Evolutionary conservation across 2,113 vertebrate species (phyloP).

Genomic region (Odontesthes bonariensis): DNA sequence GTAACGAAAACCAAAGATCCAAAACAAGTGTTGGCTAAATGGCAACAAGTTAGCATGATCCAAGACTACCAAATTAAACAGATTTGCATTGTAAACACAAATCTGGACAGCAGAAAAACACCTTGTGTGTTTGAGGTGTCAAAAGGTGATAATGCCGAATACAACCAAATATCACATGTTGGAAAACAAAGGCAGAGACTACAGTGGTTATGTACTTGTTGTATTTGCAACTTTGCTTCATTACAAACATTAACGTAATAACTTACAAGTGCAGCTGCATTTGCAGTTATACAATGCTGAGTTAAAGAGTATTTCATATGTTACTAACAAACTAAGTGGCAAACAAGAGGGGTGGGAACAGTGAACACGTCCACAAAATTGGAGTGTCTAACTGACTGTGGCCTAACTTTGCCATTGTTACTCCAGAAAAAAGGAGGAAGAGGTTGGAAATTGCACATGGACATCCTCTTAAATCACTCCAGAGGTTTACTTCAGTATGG

Average conservation of each 20-base stretch:
- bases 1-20: not conserved
- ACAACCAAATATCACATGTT: not conserved
- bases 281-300: constrained; percentile 21
- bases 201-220: not conserved
- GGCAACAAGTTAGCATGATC: not conserved
- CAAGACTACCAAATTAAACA: not conserved
- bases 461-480: constrained; percentile 26
- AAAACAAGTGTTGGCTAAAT: not conserved
- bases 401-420: not conserved
- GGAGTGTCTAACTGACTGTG: constrained; percentile 22
- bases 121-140: not conserved
- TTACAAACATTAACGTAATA: constrained; percentile 41
- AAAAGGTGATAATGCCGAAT: not conserved
- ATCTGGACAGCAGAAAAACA: no score
- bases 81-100: no score
- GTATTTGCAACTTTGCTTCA: constrained; percentile 35
- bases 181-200: not conserved
- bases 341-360: constrained; percentile 18
- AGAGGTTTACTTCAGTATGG: constrained; percentile 83
- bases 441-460: constrained; percentile 44
- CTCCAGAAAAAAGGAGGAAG: constrained; percentile 22
- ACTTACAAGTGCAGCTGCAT: constrained; percentile 23
- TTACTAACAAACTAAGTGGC: constrained; percentile 22
- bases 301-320: constrained; percentile 33
- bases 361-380: constrained; percentile 6